Evolutionary conservation across 2,113 vertebrate genomes (phyloP), one percentile per base, ranked within the genome.

Genomic region (Nerophis ophidion): DNA sequence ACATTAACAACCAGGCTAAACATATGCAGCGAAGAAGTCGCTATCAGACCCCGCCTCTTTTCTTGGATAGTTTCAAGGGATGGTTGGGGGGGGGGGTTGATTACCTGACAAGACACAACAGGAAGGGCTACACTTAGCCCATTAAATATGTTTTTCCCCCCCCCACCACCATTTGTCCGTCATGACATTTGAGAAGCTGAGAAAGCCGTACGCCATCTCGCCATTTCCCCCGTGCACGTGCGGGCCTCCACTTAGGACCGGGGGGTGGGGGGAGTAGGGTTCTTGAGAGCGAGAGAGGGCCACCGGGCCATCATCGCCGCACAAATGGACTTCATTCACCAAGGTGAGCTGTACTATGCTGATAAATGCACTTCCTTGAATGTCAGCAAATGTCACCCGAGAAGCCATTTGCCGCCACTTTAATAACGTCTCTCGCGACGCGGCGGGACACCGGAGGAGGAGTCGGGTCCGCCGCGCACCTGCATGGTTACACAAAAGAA

Each of bases 361-460:
- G 94, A 95, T 97, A 97, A 99, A 97, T 95, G 93, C 91, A 93
- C 92, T 93, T 91, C 89, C 90, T 91, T 97, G 94, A 99, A 98
- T 98, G 96, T 96, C 97, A 97, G 93, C 93, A 97, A 99, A 99
- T 99, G 97, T 98, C 95, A 98, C 91, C 84, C 87, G 89, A 94
- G 94, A 94, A 97, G 92, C 93, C 94, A 94, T 96, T 98, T 97
- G 88, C 93, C 91, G 91, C 91, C 89, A 89, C 92, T 93, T 90
- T 91, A 94, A 93, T 92, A 92, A 93, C 91, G 91, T 88, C 89
- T 19, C 26, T 11, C n/a, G 10, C 40, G 3, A 44, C 40, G 10
- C 36, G 4, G 36, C 53, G 4, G 6, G 5, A 11, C 88, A 91
- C 89, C 91, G 90, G 71, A 79, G 79, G 63, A 72, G 71, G 78